These are phyloP conservation scores for Aphis gossypii DNA, from an alignment of 1,140 invertebrate species.

Conservation along the genomic window DNA sequence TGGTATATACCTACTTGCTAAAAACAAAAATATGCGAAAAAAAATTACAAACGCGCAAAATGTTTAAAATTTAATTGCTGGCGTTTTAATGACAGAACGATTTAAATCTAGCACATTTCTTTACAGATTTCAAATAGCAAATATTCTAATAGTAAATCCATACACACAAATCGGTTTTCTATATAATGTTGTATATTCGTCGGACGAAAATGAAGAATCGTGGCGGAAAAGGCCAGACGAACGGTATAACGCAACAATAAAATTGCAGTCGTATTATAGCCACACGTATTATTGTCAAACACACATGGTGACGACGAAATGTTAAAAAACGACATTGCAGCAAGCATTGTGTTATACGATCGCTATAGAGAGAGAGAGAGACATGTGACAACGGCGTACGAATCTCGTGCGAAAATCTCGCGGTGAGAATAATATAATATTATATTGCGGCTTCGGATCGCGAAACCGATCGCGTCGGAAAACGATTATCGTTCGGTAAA, in stretches of 20 bases:
- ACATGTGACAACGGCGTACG: background rate
- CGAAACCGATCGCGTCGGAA: background rate
- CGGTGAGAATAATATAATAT: background rate
- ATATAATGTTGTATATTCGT: background rate
- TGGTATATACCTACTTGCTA: too few species aligned
- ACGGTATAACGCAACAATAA: background rate
- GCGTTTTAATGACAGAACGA: too few species aligned
- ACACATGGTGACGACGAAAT: background rate
- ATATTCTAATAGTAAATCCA: too few species aligned
- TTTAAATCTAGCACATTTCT: too few species aligned
- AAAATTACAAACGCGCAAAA: too few species aligned
- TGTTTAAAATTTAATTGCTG: too few species aligned
- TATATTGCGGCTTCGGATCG: background rate
- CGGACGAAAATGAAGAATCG: background rate
- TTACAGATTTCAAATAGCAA: too few species aligned
- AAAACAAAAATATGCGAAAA: too few species aligned
- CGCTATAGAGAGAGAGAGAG: too few species aligned
- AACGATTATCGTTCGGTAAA: background rate
- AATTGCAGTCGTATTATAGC: background rate
- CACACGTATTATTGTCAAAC: background rate
- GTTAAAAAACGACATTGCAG: background rate
- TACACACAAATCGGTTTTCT: too few species aligned
- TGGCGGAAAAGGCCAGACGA: too few species aligned
- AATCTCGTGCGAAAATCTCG: conserved; percentile 54
- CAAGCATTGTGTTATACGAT: background rate